These are phyloP conservation scores for Eubasilissa splendida DNA, from an alignment of 2,888 invertebrate species.

Conservation along the genomic window DNA sequence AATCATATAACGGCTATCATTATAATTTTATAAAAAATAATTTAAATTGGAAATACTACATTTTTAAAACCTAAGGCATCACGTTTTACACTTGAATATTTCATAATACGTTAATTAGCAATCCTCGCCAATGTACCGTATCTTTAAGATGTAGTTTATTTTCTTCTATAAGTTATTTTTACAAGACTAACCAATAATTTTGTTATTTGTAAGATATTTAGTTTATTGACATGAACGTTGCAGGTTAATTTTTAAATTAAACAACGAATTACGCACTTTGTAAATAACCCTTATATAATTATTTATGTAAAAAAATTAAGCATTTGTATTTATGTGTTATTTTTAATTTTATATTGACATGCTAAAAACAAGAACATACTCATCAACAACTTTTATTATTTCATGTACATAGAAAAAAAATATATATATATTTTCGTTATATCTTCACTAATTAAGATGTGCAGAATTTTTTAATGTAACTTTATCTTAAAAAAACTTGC, in stretches of 20 bases:
- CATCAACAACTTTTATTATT: not conserved
- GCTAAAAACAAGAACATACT: not conserved
- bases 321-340: slow-evolving; percentile 31
- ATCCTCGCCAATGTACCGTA: slow-evolving; percentile 58
- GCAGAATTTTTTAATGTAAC: too few relatives aligned
- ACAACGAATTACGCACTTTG: slow-evolving; percentile 52
- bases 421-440: too few relatives aligned
- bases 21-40: too few relatives aligned
- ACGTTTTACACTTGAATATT: slow-evolving; percentile 51
- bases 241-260: slow-evolving; percentile 32
- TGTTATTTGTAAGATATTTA: slow-evolving; percentile 42
- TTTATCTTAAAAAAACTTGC: too few relatives aligned
- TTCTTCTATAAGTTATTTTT: slow-evolving; percentile 42
- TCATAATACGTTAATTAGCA: slow-evolving; percentile 45
- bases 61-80: not conserved
- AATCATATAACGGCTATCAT: too few relatives aligned
- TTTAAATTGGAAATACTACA: not conserved
- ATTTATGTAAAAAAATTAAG: slow-evolving; percentile 62
- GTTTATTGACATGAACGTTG: slow-evolving; percentile 17
- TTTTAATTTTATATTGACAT: slow-evolving; percentile 15
- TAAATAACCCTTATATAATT: slow-evolving; percentile 60
- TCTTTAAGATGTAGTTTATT: slow-evolving; percentile 46
- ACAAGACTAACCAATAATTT: slow-evolving; percentile 52
- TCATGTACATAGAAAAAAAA: slow-evolving; percentile 5
- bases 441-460: too few relatives aligned